Evolutionary conservation across 2,113 vertebrate genomes (phyloP).

Genomic region (Aldabrachelys gigantea): DNA sequence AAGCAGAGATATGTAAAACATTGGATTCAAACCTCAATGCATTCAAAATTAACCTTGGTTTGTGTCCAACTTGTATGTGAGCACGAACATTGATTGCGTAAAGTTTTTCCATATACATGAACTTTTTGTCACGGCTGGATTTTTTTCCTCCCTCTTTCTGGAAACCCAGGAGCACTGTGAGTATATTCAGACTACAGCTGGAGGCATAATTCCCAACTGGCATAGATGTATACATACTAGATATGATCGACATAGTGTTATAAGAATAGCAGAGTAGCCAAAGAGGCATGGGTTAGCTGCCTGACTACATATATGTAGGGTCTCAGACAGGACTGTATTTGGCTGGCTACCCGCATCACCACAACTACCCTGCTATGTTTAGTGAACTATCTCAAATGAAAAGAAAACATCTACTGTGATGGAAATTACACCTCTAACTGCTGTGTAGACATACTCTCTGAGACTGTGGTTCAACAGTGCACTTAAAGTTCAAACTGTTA

Average conservation of each 20-base stretch:
- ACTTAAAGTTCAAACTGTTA: constrained; percentile 14
- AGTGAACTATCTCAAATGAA: background rate
- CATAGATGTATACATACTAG: too few relatives aligned
- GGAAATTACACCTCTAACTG: background rate
- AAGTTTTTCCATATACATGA: background rate
- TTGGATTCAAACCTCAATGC: background rate
- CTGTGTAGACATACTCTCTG: background rate
- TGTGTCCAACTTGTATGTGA: background rate
- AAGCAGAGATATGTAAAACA: background rate
- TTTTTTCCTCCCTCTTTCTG: background rate
- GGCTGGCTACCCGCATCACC: background rate
- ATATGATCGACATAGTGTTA: background rate
- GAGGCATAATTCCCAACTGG: too few relatives aligned
- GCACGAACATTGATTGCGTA: background rate
- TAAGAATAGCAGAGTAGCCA: background rate
- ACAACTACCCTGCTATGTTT: background rate
- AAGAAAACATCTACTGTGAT: background rate
- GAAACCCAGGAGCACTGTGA: background rate
- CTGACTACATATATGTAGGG: too few relatives aligned
- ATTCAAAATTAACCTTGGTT: background rate
- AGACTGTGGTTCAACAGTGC: background rate
- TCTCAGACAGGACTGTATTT: background rate
- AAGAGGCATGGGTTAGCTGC: background rate
- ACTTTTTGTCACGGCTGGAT: background rate
- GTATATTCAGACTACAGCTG: too few relatives aligned